These are phyloP conservation scores for Xestia rhomboidea DNA, from an alignment of 2,888 invertebrate species.

Conservation along the genomic window DNA sequence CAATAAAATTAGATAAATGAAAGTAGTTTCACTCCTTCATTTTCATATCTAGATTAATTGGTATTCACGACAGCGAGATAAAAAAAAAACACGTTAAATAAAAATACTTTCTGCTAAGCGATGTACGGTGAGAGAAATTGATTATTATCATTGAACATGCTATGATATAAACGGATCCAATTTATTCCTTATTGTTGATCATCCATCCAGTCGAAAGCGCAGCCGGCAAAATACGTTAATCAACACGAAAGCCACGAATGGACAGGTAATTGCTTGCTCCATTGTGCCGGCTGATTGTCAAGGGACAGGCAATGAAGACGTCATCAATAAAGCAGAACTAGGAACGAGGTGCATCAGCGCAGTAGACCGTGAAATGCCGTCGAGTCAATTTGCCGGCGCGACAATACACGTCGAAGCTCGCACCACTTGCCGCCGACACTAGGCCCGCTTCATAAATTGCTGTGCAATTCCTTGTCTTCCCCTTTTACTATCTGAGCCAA, in stretches of 20 bases:
- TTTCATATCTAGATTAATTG: constrained; percentile 34
- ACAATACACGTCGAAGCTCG: constrained; percentile 76
- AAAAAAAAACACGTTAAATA: constrained; percentile 4
- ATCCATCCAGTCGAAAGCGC: constrained; percentile 23
- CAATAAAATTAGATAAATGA: constrained; percentile 34
- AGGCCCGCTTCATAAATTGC: constrained; percentile 81
- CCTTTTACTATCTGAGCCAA: constrained; percentile 77
- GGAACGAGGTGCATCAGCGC: constrained; percentile 80
- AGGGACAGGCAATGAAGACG: constrained; percentile 74
- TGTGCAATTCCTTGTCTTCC: constrained; percentile 78
- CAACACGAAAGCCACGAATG: constrained; percentile 45
- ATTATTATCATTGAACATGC: constrained; percentile 15
- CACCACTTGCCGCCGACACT: constrained; percentile 75
- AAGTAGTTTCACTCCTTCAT: constrained; percentile 30
- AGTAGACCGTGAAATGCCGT: constrained; percentile 85
- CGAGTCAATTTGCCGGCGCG: constrained; percentile 85
- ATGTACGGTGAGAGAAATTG: constrained; percentile 7
- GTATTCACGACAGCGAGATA: constrained; percentile 21
- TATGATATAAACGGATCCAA: constrained; percentile 24
- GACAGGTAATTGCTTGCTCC: constrained; percentile 65
- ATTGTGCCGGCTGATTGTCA: constrained; percentile 61
- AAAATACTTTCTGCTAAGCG: constrained; percentile 32
- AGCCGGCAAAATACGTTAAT: constrained; percentile 45
- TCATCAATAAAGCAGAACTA: constrained; percentile 77
- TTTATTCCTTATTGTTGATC: constrained; percentile 5